Evolutionary conservation across 2,113 vertebrate species (phyloP).

Genomic region (Telmatochromis sp.): DNA sequence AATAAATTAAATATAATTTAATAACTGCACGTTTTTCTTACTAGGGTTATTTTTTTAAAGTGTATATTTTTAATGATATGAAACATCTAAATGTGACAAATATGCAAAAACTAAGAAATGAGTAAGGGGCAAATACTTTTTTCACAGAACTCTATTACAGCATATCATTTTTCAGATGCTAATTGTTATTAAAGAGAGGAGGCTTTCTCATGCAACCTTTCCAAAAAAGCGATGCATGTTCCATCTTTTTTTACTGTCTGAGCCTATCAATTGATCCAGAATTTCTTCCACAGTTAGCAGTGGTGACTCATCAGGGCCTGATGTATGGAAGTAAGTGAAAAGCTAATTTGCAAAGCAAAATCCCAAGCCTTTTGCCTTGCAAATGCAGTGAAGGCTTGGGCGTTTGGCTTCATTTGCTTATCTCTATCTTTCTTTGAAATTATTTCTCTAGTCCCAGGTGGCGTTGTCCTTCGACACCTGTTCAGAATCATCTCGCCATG

Average conservation of each 20-base stretch:
- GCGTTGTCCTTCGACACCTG: background rate
- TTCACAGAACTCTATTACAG: rapidly evolving
- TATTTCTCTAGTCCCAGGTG: background rate
- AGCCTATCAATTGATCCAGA: background rate
- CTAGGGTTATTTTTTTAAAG: rapidly evolving
- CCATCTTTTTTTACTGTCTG: background rate
- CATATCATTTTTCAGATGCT: background rate
- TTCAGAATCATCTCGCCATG: background rate
- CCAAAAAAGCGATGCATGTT: rapidly evolving
- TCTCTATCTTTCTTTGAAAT: background rate
- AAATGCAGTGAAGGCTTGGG: background rate
- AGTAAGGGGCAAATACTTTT: background rate
- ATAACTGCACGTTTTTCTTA: rapidly evolving
- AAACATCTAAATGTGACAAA: background rate
- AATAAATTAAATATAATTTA: background rate
- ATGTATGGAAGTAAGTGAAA: conserved; percentile 7
- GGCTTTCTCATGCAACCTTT: background rate
- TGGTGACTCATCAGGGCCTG: conserved; percentile 44
- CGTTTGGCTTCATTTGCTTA: background rate
- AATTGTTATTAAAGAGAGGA: background rate
- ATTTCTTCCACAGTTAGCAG: background rate
- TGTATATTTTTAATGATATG: background rate
- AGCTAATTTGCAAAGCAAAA: background rate
- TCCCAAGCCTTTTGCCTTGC: background rate
- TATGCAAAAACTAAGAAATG: background rate